These are phyloP conservation scores for Podarcis siculus DNA, from an alignment of 2,797 vertebrate species.

Conservation along the genomic window DNA sequence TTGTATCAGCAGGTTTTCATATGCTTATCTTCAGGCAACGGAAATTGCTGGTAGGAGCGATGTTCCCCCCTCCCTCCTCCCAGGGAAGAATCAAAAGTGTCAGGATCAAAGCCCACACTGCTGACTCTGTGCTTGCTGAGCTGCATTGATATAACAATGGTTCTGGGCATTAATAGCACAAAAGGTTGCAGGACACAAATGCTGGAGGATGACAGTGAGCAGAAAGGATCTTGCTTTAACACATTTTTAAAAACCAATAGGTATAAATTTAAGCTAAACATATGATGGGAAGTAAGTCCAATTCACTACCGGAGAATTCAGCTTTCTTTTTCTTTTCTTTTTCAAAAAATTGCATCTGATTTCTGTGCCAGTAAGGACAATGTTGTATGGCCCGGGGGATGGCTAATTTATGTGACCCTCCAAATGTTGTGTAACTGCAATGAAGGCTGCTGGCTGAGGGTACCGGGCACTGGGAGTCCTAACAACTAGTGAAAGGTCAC, in stretches of 20 bases:
- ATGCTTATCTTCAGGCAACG: conserved; percentile 36
- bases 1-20: neutral
- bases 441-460: too few relatives aligned
- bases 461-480: too few relatives aligned
- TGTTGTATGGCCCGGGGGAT: neutral
- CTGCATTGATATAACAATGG: neutral
- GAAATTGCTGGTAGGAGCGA: conserved; percentile 27
- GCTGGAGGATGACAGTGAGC: neutral
- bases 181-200: neutral
- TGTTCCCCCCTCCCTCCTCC: conserved; percentile 46
- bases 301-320: neutral
- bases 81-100: conserved; percentile 5
- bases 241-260: neutral
- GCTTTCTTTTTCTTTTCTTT: neutral
- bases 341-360: neutral
- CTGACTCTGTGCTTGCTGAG: conserved; percentile 23
- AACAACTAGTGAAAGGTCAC: too few relatives aligned
- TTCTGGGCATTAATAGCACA: rapidly evolving
- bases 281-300: neutral
- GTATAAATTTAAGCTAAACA: conserved; percentile 12
- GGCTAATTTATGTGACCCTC: neutral
- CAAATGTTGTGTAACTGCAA: too few relatives aligned
- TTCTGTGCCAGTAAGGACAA: neutral
- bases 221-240: neutral
- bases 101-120: conserved; percentile 21